Conservation (phyloP, 2,113 vertebrate genomes). For the Canis aureus region DNA sequence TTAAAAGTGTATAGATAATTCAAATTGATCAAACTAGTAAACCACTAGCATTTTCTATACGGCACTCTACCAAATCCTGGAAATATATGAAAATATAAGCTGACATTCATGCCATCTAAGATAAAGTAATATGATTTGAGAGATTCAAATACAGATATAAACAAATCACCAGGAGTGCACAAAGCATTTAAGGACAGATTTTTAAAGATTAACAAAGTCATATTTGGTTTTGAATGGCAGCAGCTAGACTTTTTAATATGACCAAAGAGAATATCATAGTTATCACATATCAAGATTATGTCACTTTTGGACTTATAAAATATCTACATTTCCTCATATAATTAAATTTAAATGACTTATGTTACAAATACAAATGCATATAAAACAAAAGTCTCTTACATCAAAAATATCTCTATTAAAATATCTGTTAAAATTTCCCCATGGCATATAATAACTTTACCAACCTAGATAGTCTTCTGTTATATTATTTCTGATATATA, state of each 20-base stretch:
- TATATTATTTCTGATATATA: background rate
- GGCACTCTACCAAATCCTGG: background rate
- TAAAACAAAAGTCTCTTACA: background rate
- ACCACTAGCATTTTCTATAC: background rate
- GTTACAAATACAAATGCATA: background rate
- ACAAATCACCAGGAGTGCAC: background rate
- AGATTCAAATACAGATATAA: background rate
- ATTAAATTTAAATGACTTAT: background rate
- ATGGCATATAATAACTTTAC: background rate
- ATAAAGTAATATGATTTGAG: background rate
- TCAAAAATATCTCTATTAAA: background rate
- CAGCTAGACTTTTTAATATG: background rate
- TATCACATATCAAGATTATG: background rate
- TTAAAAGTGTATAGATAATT: background rate
- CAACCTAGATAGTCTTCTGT: background rate
- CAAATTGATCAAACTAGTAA: background rate
- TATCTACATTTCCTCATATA: background rate
- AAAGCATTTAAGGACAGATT: background rate
- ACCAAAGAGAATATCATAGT: accelerated
- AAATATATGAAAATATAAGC: background rate
- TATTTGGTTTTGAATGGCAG: background rate
- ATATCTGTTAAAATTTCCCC: background rate
- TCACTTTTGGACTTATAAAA: background rate
- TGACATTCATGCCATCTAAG: background rate
- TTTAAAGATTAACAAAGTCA: background rate